Conservation (phyloP, 2,888 invertebrate species). For the Zygaena filipendulae region DNA sequence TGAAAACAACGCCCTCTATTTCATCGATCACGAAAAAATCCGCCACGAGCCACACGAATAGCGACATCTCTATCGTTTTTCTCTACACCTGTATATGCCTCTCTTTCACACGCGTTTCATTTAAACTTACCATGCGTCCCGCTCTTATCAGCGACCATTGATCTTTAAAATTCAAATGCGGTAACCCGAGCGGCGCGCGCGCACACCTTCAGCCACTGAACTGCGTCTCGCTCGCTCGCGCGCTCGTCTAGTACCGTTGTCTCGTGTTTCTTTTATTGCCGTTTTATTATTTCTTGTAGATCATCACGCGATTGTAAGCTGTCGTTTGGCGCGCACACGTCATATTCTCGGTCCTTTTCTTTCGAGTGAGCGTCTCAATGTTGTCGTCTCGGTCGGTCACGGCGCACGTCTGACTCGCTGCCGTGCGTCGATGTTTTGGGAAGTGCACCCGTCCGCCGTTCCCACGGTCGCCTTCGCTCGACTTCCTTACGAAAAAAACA, state of each 20-base stretch:
- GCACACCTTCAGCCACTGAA: constrained; percentile 42
- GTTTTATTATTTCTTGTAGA: constrained; percentile 70
- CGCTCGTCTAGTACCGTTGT: constrained; percentile 45
- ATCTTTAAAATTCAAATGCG: constrained; percentile 65
- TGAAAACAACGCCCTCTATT: constrained; percentile 45
- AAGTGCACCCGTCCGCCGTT: constrained; percentile 69
- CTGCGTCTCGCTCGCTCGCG: constrained; percentile 48
- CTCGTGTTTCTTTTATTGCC: constrained; percentile 67
- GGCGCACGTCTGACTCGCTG: constrained; percentile 62
- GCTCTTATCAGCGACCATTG: constrained; percentile 64
- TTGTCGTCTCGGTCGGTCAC: constrained; percentile 31
- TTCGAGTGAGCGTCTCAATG: constrained; percentile 14
- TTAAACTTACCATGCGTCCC: constrained; percentile 41
- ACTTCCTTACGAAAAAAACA: constrained; percentile 69
- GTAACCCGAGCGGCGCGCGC: constrained; percentile 63
- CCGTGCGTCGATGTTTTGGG: constrained; percentile 70
- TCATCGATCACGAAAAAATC: constrained; percentile 19
- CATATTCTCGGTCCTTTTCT: constrained; percentile 37
- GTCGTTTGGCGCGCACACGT: constrained; percentile 67
- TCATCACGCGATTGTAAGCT: constrained; percentile 68
- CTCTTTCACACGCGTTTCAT: constrained; percentile 28
- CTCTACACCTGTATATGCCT: constrained; percentile 17
- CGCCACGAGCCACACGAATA: constrained; percentile 53
- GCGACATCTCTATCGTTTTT: constrained; percentile 26
- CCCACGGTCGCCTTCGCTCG: constrained; percentile 68